A percentile compares a stretch with the other conserved stretches of the same genome.
Conservation (phyloP, 2,113 vertebrate species). For the Lasiurus borealis region DNA sequence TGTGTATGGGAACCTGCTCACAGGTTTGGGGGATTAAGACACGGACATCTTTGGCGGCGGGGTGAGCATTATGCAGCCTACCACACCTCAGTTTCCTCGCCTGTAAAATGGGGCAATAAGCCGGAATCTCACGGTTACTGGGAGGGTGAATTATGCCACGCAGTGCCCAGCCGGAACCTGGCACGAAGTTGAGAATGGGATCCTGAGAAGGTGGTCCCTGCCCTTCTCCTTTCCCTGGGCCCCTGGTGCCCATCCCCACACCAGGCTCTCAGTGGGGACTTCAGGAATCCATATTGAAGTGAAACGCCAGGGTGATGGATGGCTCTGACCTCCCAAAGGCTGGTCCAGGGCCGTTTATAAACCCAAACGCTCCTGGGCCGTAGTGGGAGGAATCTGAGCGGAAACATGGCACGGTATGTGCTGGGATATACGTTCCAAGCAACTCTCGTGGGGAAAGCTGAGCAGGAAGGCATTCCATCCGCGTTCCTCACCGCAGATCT, state of each 20-base stretch:
- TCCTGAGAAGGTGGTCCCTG: not conserved
- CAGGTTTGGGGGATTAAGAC: not conserved
- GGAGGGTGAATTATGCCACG: not conserved
- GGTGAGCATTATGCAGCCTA: not conserved
- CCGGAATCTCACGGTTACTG: not conserved
- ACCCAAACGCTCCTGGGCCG: not conserved
- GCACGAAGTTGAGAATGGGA: not conserved
- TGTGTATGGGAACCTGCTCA: not conserved
- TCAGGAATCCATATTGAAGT: not conserved
- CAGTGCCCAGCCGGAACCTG: not conserved
- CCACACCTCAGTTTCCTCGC: not conserved
- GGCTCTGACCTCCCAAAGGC: not conserved
- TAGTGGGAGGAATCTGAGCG: not conserved
- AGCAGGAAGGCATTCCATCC: constrained; percentile 20
- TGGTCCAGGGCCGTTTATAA: not conserved
- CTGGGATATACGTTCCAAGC: constrained; percentile 44
- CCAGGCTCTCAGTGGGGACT: not conserved
- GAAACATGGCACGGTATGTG: not conserved
- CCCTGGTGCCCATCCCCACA: not conserved
- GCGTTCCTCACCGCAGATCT: rapidly evolving
- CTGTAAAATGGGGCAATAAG: not conserved
- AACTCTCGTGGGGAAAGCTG: constrained; percentile 24
- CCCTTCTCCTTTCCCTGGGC: not conserved
- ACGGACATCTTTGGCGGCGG: not conserved
- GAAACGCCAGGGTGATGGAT: not conserved